These are phyloP conservation scores for Strix uralensis DNA, from an alignment of 2,113 vertebrate species.

Conservation along the genomic window DNA sequence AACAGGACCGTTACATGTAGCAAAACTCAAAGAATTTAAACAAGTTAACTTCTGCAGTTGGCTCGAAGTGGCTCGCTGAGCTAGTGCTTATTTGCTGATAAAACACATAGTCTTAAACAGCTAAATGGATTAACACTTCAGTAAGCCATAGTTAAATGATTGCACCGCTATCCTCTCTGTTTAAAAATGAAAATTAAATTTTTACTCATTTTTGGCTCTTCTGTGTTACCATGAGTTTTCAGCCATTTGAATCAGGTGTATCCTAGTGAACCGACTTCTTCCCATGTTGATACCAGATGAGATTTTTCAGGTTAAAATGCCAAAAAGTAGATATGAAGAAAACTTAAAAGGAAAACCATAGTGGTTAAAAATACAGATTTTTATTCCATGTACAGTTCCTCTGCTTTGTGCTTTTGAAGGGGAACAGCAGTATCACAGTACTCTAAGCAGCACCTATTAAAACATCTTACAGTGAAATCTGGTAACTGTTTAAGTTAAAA, in stretches of 20 bases:
- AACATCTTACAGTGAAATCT: not conserved
- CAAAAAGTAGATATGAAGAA: not conserved
- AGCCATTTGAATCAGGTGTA: not conserved
- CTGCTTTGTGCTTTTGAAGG: not conserved
- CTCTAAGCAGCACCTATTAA: not conserved
- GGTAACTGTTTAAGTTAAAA: not conserved
- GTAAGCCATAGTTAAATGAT: not conserved
- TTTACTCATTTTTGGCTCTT: not conserved
- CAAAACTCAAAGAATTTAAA: not conserved
- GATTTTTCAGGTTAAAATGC: not conserved
- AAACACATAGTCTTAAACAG: not conserved
- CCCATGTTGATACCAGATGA: not conserved
- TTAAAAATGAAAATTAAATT: not conserved
- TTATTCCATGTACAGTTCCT: not conserved
- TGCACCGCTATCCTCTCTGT: not conserved
- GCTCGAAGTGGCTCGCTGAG: not conserved
- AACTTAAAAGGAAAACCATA: not conserved
- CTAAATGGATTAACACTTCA: not conserved
- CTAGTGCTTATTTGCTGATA: not conserved
- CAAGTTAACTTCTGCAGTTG: not conserved
- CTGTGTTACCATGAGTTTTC: not conserved
- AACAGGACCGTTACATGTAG: not conserved
- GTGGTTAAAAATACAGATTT: not conserved
- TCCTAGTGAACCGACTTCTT: not conserved
- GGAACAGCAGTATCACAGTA: not conserved